Conservation (phyloP, 2,888 invertebrate species). For the Globia sparganii region DNA sequence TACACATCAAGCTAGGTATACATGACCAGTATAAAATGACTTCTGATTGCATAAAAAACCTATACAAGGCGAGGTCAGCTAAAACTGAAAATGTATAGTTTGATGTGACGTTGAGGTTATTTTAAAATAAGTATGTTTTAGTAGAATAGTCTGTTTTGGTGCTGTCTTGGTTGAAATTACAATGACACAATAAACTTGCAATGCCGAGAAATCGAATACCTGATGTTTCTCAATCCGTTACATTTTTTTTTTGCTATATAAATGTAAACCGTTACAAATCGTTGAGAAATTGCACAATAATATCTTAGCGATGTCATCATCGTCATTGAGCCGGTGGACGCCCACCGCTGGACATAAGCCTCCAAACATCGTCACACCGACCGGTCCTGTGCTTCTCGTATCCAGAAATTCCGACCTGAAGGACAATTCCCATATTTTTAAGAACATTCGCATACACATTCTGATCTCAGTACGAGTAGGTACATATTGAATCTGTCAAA, state of each 20-base stretch:
- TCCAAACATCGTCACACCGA: too few relatives aligned
- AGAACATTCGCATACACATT: neutral
- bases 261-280: neutral
- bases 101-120: neutral
- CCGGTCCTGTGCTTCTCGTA: neutral
- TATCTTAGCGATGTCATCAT: slow-evolving; percentile 6
- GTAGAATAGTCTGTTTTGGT: neutral
- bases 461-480: too few relatives aligned
- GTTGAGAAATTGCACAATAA: slow-evolving; percentile 1
- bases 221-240: slow-evolving; percentile 1
- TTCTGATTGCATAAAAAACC: too few relatives aligned
- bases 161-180: neutral
- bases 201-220: slow-evolving; percentile 14
- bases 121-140: neutral
- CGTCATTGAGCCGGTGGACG: neutral
- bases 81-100: too few relatives aligned
- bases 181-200: neutral
- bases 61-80: too few relatives aligned
- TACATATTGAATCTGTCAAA: neutral
- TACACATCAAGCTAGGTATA: too few relatives aligned
- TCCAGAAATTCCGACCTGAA: neutral
- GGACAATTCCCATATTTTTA: neutral
- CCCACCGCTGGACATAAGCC: neutral
- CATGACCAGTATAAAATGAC: too few relatives aligned
- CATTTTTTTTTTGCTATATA: slow-evolving; percentile 2